Base-by-base conservation (phyloP, 2,888 invertebrate species). In the Meteorus colon region DNA sequence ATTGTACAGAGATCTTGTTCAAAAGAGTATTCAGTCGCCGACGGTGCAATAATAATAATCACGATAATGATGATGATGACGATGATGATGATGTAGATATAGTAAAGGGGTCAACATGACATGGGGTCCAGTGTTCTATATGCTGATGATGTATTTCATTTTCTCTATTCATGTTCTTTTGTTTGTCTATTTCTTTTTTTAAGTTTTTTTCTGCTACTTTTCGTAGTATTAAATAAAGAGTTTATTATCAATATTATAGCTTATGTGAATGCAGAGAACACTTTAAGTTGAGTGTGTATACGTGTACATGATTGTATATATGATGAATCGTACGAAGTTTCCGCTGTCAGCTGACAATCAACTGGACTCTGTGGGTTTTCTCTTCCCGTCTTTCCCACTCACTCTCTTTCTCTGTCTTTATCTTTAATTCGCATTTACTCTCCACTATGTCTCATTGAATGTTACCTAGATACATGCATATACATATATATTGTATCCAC, bases 311-410 rank as follows among this genome's bases (percentile, higher is more conserved):
- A 48, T 48, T 48, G 48, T 48, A 48, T 41, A 41, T 67, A 41
- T 68, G 68, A 68, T 51, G 51, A 51, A 68, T 51, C 51, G 29
- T 29, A 51, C 27, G 59, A 45, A 73, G 67, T 66, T 73, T 73
- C 66, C 66, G 67, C 37, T 66, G 69, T 70, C 63, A 75, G 74
- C 69, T 69, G 74, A 75, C 62, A 71, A 10, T 62, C 37, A n/a
- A 70, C 29, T 65, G 24, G 37, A 67, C 66, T 41, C 41, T 63
- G 24, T 45, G 34, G 19, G 45, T 45, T 2, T 62, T 31, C 45
- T 69, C 70, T 71, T n/a, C 41, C 48, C 48, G 37, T 72, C 10
- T 62, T 14, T 62, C 37, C 24, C 60, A 16, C n/a, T 24, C 12
- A 27, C 1, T 62, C 62, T 27, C 59, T 59, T 4, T 19, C 14